Evolutionary conservation across 2,797 vertebrate species (phyloP).

Genomic region (Pseudocheirus occidentalis): DNA sequence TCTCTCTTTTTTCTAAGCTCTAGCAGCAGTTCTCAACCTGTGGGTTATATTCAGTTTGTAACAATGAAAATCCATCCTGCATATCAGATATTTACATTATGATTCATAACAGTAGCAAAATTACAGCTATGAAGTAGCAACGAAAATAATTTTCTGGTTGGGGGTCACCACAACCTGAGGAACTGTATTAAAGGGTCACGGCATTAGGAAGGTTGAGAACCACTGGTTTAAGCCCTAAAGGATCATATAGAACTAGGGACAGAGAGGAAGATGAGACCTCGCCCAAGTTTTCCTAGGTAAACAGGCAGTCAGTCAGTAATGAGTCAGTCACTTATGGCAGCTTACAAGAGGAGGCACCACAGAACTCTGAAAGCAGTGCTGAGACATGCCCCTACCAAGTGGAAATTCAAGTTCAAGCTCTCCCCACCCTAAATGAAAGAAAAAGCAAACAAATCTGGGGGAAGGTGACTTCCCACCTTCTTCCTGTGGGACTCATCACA

Average conservation of each 20-base stretch:
- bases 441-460: constrained; percentile 10
- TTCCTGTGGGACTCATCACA: not conserved
- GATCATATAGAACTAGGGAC: not conserved
- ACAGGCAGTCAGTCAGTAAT: not conserved
- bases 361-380: not conserved
- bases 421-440: not conserved
- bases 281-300: not conserved
- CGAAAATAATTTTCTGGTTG: no score
- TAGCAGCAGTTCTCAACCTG: not conserved
- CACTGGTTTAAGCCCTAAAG: no score
- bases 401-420: constrained; percentile 27
- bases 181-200: no score
- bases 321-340: not conserved
- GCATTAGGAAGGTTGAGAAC: no score
- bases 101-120: no score
- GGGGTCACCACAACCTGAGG: no score
- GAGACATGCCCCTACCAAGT: constrained; percentile 16
- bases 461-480: not conserved
- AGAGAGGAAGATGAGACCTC: not conserved
- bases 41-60: no score
- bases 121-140: no score
- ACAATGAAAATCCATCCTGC: no score
- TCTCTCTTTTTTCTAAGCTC: not conserved
- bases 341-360: not conserved
- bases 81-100: no score